These are phyloP conservation scores for Irena cyanogastra DNA, from an alignment of 2,113 vertebrate species.

Conservation along the genomic window DNA sequence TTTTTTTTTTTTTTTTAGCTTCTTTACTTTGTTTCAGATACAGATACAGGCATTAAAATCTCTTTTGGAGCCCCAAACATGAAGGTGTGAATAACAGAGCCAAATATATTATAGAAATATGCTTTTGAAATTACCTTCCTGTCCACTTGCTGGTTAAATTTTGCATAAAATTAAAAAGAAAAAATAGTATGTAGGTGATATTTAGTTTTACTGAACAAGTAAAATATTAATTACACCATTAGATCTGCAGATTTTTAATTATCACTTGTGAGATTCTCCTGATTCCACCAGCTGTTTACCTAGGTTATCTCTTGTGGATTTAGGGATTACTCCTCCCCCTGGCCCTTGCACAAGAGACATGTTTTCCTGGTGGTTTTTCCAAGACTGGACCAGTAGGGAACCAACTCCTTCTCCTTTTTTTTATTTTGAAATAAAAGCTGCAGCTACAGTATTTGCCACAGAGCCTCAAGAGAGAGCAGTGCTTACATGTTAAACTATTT, in stretches of 20 bases:
- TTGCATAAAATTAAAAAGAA: not conserved
- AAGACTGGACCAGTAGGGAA: not conserved
- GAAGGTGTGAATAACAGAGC: not conserved
- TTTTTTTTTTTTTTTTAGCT: not conserved
- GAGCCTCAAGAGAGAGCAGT: not conserved
- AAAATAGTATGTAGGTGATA: not conserved
- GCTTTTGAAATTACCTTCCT: not conserved
- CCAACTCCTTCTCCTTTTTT: not conserved
- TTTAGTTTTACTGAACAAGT: not conserved
- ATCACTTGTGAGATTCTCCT: slow-evolving; percentile 20
- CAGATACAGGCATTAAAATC: not conserved
- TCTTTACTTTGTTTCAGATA: not conserved
- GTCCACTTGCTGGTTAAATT: not conserved
- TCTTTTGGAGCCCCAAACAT: not conserved
- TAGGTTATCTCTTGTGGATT: not conserved
- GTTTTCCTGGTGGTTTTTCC: not conserved
- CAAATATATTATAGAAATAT: not conserved
- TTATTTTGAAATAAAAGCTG: not conserved
- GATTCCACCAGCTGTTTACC: slow-evolving; percentile 11
- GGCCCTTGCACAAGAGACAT: not conserved
- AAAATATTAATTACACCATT: slow-evolving; percentile 1
- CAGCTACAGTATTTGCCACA: not conserved
- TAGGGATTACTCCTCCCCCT: not conserved
- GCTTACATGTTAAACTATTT: not conserved
- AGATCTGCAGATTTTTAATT: not conserved